Evolutionary conservation across 92 coral and sea anemone species (phyloP), one percentile per base, ranked within the genome.

Genomic region (Muricea muricata): DNA sequence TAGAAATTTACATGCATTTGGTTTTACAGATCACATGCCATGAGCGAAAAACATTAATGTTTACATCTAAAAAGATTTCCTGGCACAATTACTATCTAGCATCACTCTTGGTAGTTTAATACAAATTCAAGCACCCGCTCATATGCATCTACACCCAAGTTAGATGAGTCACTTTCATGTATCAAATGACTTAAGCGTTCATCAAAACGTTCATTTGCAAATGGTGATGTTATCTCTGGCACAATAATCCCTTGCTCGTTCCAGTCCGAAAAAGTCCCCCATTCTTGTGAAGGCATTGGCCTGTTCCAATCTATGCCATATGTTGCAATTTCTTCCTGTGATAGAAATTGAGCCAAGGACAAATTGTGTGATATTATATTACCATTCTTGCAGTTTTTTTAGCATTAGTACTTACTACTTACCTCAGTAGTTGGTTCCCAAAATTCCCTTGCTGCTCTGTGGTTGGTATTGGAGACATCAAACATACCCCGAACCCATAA

Each of bases 371-470:
- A n/a, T n/a, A n/a, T n/a, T n/a, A n/a, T n/a, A n/a, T n/a, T n/a
- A n/a, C n/a, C n/a, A n/a, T n/a, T n/a, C n/a, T n/a, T n/a, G n/a
- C n/a, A n/a, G n/a, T n/a, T n/a, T n/a, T n/a, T n/a, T n/a, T n/a
- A n/a, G n/a, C n/a, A n/a, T n/a, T n/a, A n/a, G n/a, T n/a, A n/a
- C n/a, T n/a, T n/a, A n/a, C n/a, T 45, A 29, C 80, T 7, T 28
- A 12, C 87, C 56, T 79, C 46, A 31, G 71, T 85, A 41, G 47
- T 86, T 30, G 81, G 80, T 80, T 90, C 89, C 88, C 90, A 86
- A 77, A 90, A 75, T 54, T 86, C 93, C 70, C 85, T 86, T n/a
- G 77, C 84, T 65, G 85, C 80, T 47, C 85, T 82, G 18, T 90
- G n/a, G n/a, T 84, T 82, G 69, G 84, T 86, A 50, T 78, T 85